Base-by-base conservation (phyloP, 2,797 vertebrate species). In the Lepidocolaptes lacrymiger region DNA sequence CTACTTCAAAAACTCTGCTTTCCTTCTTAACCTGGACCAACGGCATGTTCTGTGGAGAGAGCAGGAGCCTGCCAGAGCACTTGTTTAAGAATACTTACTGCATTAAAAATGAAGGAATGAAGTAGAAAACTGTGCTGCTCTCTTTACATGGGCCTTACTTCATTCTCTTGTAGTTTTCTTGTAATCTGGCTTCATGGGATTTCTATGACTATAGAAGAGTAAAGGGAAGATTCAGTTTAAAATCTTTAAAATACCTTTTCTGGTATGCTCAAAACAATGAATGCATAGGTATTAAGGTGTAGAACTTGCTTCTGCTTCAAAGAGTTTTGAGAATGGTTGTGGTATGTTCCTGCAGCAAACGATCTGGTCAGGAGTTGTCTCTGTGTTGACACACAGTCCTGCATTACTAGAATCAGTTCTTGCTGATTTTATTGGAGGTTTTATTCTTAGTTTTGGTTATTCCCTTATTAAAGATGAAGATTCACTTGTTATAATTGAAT, bases 271-370 rank as follows among this genome's bases (percentile, higher is more conserved):
- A 80, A 28, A 76, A 41, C 9, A 87, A 30, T 8, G 32, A 59
- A 37, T 27, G 7, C 8, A 10, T 12, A 54, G 5, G 9, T 68
- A 16, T 79, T 26, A 19, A 36, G 9, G 4, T 58, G 27, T 19
- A 87, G 30, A 26, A 41, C 24, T 67, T 91, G 18, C 22, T 79
- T 43, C 48, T 72, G 7, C 48, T 83, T 75, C 26, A 12, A 27
- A 49, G 13, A 32, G 19, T 80, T 89, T 79, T 41, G 48, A 7
- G 56, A 21, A 4, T 12, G 27, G 10, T 37, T 0, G 0, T 62
- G 55, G 4, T 43, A 6, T 39, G 44, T 26, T 83, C 23, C 63
- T 74, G 41, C 41, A 77, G 48, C 37, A 82, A 48, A 54, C 52
- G 12, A 62, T n/a, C 20, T n/a, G 9, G 8, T 34, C 51, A 56